Evolutionary conservation across 92 coral and sea anemone species (phyloP), one percentile per base, ranked within the genome.

Genomic region (Zoanthus solanderi): DNA sequence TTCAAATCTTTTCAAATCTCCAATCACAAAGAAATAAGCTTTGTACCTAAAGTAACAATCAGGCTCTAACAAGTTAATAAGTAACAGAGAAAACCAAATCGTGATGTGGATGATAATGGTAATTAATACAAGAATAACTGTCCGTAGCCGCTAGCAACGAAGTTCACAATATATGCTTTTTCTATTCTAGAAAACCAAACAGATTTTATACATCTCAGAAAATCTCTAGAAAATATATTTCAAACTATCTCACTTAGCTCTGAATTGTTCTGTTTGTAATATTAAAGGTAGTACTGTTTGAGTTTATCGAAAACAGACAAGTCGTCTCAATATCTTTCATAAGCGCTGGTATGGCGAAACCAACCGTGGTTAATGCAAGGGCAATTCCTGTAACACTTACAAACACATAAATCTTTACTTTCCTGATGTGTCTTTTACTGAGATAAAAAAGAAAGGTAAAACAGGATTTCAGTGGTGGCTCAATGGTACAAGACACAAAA

Each of bases 401-500:
- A 15, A 45, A 3, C 13, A n/a, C 23, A 61, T 17, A 17, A 56
- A 44, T 42, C 54, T 9, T 79, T 37, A 47, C 11, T 29, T 9
- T 23, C 18, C 50, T 61, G 6, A 61, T 7, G 23, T 69, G 16
- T 14, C 6, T 11, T 28, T 80, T 34, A 11, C 34, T 56, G 14
- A 79, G 13, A 47, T 60, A 80, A 6, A 4, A 7, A 8, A 28
- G 2, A 80, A 80, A 80, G 13, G 85, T 61, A 17, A 6, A 18
- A 52, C 68, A 57, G n/a, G 44, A 4, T 34, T 47, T 6, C 4
- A 46, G 6, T 42, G 53, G 69, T 14, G 85, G 85, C 37, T 37
- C 57, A 28, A 80, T 18, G 13, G 85, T 80, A 17, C 85, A 63
- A 3, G 42, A 69, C 10, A 30, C 72, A 65, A 80, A 80, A 47